Conservation (phyloP, 1,140 invertebrate genomes). For the Mya arenaria region DNA sequence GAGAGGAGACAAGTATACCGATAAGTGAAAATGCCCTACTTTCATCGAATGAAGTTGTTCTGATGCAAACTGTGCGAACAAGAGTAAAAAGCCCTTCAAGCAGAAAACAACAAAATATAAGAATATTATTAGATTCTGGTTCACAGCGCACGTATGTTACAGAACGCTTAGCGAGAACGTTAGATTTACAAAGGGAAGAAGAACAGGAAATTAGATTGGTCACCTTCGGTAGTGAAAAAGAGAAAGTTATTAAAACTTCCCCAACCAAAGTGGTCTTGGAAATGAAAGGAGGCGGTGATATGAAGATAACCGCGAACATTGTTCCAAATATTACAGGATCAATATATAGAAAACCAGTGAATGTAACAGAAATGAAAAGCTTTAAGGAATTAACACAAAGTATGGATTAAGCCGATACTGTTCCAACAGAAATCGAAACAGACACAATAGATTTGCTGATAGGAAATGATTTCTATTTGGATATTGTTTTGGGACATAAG, state of each 20-base stretch:
- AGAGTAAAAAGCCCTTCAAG: slow-evolving; percentile 3
- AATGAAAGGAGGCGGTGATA: slow-evolving; percentile 11
- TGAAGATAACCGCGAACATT: slow-evolving; percentile 6
- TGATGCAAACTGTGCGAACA: slow-evolving; percentile 39
- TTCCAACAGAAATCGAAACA: slow-evolving; percentile 2
- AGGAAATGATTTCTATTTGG: slow-evolving; percentile 31
- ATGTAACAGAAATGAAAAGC: neutral
- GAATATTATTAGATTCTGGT: slow-evolving; percentile 39
- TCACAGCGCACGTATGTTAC: slow-evolving; percentile 49
- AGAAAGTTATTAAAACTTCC: slow-evolving; percentile 38
- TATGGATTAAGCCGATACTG: neutral
- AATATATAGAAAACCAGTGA: slow-evolving; percentile 2
- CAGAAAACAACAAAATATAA: neutral
- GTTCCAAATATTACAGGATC: neutral
- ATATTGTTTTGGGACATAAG: slow-evolving; percentile 25
- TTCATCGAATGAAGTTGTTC: slow-evolving; percentile 31
- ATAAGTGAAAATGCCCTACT: slow-evolving; percentile 16
- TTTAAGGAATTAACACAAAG: neutral
- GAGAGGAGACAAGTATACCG: neutral
- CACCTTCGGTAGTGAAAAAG: slow-evolving; percentile 50
- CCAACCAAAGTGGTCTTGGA: slow-evolving; percentile 9
- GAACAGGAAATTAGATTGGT: slow-evolving; percentile 36
- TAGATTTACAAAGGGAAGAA: slow-evolving; percentile 20
- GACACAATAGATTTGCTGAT: neutral
- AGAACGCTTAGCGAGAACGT: slow-evolving; percentile 30